Percentiles rank a stretch among this genome's conserved stretches.
phyloP scores from a whole-genome alignment of 64 coral and sea anemone species.

The Stylophora pistillata region DNA sequence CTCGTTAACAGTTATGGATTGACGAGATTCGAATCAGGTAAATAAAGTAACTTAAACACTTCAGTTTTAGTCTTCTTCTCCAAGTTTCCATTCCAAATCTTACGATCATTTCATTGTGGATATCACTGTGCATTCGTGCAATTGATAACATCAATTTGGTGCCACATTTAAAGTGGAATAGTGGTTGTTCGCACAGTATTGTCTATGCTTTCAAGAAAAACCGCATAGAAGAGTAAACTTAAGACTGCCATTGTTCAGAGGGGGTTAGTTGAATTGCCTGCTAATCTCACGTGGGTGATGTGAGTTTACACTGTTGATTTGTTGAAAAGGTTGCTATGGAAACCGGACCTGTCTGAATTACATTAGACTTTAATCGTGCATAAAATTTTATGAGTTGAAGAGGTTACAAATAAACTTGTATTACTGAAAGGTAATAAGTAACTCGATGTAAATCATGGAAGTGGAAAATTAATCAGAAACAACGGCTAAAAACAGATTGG shows the following conservation, averaged over 20 bases:
- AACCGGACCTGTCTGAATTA: neutral
- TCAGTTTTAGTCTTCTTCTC: neutral
- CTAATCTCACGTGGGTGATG: neutral
- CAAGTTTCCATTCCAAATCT: too few relatives aligned
- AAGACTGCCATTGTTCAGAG: conserved; percentile 1
- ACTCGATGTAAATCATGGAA: too few relatives aligned
- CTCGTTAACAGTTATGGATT: too few relatives aligned
- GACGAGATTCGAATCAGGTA: too few relatives aligned
- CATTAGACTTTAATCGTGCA: conserved; percentile 1
- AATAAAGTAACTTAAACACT: neutral
- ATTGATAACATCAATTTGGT: neutral
- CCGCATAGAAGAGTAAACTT: neutral
- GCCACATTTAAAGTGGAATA: neutral
- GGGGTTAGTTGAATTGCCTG: neutral
- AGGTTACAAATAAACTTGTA: neutral
- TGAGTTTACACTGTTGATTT: neutral
- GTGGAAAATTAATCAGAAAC: too few relatives aligned
- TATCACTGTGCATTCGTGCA: neutral
- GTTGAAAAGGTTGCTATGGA: neutral
- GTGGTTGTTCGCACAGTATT: neutral
- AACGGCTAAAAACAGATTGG: too few relatives aligned
- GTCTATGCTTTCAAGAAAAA: neutral
- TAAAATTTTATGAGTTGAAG: neutral
- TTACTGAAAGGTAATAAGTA: too few relatives aligned
- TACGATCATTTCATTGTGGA: neutral